These are phyloP conservation scores for Rhincodon typus DNA, from an alignment of 2,797 vertebrate species.

Conservation along the genomic window DNA sequence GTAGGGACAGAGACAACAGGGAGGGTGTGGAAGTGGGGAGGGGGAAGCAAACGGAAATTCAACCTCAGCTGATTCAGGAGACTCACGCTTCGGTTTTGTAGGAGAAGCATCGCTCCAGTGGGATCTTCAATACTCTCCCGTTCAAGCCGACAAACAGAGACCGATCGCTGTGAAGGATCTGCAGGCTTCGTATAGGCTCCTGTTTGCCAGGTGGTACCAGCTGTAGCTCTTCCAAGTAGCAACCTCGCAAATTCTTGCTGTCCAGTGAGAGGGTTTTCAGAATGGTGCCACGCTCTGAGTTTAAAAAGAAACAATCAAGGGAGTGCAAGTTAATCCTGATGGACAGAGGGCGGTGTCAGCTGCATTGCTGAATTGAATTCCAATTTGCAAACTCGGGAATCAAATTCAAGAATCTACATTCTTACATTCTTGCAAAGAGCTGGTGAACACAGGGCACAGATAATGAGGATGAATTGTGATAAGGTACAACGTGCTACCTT, in stretches of 20 bases:
- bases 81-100: conserved; percentile 83
- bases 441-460: not conserved
- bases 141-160: conserved; percentile 87
- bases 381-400: conserved; percentile 11
- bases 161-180: conserved; percentile 87
- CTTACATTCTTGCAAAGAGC: not conserved
- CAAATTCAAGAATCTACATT: conserved; percentile 9
- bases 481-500: not conserved
- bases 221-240: conserved; percentile 96
- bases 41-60: too few relatives aligned
- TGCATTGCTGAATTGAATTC: not conserved
- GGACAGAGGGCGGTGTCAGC: not conserved
- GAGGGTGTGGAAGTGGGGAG: too few relatives aligned
- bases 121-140: conserved; percentile 80
- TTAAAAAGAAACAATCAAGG: not conserved
- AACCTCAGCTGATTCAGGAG: not conserved
- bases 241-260: conserved; percentile 84
- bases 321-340: not conserved
- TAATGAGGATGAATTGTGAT: not conserved
- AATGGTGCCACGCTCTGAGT: conserved; percentile 86
- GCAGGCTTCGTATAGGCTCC: conserved; percentile 85
- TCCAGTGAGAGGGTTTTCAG: conserved; percentile 85
- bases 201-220: conserved; percentile 69
- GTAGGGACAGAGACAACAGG: not conserved
- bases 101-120: conserved; percentile 82